Evolutionary conservation across 1,140 invertebrate species (phyloP).

Genomic region (Rhizoglyphus robini): DNA sequence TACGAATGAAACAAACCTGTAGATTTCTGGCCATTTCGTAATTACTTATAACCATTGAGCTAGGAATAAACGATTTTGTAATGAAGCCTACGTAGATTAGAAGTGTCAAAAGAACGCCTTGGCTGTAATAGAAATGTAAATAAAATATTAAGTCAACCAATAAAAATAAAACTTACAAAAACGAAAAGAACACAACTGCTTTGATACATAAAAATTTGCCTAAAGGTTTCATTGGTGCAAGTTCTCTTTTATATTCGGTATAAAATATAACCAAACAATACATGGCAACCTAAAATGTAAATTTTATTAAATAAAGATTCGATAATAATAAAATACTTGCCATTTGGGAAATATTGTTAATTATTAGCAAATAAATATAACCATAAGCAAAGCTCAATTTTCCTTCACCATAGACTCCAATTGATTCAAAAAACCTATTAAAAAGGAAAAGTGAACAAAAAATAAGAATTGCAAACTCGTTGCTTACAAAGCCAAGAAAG

Average conservation of each 20-base stretch:
- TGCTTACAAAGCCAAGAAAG: conserved; percentile 70
- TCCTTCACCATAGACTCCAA: conserved; percentile 74
- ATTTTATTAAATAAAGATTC: conserved; percentile 21
- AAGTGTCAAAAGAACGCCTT: conserved; percentile 74
- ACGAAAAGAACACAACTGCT: conserved; percentile 92
- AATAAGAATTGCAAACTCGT: not conserved
- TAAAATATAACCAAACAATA: conserved; percentile 91
- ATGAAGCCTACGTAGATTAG: conserved; percentile 63
- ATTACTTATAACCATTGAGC: conserved; percentile 45
- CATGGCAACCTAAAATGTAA: conserved; percentile 52
- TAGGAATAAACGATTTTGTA: conserved; percentile 50
- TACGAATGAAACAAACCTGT: conserved; percentile 45
- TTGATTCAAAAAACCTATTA: conserved; percentile 63
- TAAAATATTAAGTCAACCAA: not conserved
- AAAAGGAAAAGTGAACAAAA: conserved; percentile 15
- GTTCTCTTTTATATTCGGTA: conserved; percentile 64
- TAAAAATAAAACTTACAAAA: conserved; percentile 62
- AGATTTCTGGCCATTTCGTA: conserved; percentile 44
- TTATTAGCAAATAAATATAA: conserved; percentile 74
- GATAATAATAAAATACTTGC: conserved; percentile 37
- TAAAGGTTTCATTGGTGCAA: conserved; percentile 79
- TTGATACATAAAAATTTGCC: conserved; percentile 97
- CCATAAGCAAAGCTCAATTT: conserved; percentile 63
- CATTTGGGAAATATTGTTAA: conserved; percentile 90
- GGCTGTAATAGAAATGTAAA: conserved; percentile 43